Percentiles rank a stretch among this genome's conserved stretches.
Evolutionary conservation across 1,140 invertebrate species (phyloP).

Genomic region (Microplitis mediator): DNA sequence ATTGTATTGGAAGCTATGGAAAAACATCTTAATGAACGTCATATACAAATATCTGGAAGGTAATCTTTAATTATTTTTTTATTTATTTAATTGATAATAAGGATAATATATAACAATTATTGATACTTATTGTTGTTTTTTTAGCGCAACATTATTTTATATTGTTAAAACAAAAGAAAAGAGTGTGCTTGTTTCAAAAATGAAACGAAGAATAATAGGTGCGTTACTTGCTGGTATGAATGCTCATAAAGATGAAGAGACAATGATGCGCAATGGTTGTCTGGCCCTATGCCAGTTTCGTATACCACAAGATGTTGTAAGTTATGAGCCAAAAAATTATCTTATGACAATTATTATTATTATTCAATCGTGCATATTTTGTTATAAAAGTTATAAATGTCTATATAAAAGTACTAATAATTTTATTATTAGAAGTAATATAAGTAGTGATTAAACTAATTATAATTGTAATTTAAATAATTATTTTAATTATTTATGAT

Average conservation of each 20-base stretch:
- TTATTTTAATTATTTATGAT: no score
- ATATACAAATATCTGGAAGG: constrained; percentile 93
- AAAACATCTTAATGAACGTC: constrained; percentile 78
- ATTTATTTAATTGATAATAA: constrained; percentile 19
- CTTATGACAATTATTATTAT: constrained; percentile 5
- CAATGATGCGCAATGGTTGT: constrained; percentile 95
- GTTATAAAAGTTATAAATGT: neutral
- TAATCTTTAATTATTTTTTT: constrained; percentile 46
- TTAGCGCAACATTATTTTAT: constrained; percentile 91
- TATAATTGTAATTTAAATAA: constrained; percentile 16
- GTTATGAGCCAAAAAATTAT: constrained; percentile 46
- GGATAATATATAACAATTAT: neutral
- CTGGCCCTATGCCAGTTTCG: constrained; percentile 93
- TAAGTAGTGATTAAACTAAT: neutral
- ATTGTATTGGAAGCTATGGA: constrained; percentile 87
- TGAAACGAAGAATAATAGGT: constrained; percentile 80
- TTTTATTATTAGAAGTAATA: neutral
- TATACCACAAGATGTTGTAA: constrained; percentile 92
- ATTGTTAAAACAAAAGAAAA: constrained; percentile 87
- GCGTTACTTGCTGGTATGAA: constrained; percentile 89
- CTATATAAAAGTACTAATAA: constrained; percentile 1
- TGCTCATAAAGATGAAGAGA: constrained; percentile 79
- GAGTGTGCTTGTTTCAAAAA: constrained; percentile 67
- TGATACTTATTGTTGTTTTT: constrained; percentile 40
- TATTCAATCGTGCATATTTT: neutral